Evolutionary conservation across 2,888 invertebrate genomes (phyloP).

Genomic region (Lasioglossum morio): DNA sequence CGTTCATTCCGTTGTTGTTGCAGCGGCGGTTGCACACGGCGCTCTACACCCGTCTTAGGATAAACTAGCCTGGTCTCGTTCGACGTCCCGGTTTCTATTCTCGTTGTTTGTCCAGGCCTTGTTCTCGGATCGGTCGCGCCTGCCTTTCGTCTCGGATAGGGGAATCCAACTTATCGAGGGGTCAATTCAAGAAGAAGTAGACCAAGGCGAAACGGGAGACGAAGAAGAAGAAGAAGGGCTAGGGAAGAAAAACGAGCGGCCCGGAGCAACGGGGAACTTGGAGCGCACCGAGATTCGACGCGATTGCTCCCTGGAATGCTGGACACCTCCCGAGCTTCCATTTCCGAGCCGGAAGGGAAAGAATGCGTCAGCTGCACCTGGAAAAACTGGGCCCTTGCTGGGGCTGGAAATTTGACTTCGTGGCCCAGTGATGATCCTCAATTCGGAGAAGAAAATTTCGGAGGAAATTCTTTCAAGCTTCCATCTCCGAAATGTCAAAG

Average conservation of each 20-base stretch:
- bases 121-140: constrained; percentile 72
- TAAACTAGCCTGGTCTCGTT: constrained; percentile 51
- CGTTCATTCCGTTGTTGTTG: not conserved
- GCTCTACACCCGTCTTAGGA: constrained; percentile 33
- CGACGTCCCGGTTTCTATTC: constrained; percentile 33
- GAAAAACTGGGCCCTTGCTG: not conserved
- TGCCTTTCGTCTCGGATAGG: constrained; percentile 64
- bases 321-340: not conserved
- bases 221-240: not conserved
- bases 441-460: not conserved
- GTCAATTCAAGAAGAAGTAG: constrained; percentile 56
- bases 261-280: not conserved
- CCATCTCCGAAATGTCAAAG: too few species aligned
- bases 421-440: not conserved
- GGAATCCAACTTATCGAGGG: constrained; percentile 66
- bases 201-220: constrained; percentile 26
- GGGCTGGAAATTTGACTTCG: not conserved
- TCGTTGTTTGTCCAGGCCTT: constrained; percentile 67
- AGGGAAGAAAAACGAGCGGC: not conserved
- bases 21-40: constrained; percentile 37
- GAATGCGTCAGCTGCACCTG: not conserved
- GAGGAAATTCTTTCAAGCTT: too few species aligned
- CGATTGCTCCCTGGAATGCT: not conserved
- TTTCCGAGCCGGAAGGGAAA: constrained; percentile 12
- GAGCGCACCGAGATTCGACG: not conserved